phyloP scores from a whole-genome alignment of 1,140 invertebrate genomes.

The Cotesia typhae region DNA sequence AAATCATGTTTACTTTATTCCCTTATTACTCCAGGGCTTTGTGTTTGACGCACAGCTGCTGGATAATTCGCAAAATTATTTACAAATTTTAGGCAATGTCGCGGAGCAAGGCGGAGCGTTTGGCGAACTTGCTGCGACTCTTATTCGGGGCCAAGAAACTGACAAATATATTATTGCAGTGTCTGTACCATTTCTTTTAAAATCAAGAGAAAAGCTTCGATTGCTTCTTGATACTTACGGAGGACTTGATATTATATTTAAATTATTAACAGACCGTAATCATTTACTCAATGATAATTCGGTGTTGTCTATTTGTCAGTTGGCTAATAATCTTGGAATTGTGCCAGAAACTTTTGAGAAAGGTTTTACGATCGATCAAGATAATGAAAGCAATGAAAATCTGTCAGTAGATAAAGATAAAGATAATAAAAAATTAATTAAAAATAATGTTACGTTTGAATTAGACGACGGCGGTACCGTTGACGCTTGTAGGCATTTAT shows the following conservation, averaged over 20 bases:
- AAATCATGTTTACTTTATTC: slow-evolving; percentile 55
- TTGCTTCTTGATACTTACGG: slow-evolving; percentile 51
- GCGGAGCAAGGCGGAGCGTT: slow-evolving; percentile 55
- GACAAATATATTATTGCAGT: slow-evolving; percentile 54
- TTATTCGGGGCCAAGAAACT: slow-evolving; percentile 51
- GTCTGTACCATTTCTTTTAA: slow-evolving; percentile 60
- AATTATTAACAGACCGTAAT: slow-evolving; percentile 42
- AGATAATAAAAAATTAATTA: neutral
- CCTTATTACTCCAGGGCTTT: slow-evolving; percentile 58
- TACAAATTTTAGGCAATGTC: slow-evolving; percentile 41
- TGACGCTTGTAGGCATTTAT: slow-evolving; percentile 68
- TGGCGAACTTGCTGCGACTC: slow-evolving; percentile 51
- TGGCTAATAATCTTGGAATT: slow-evolving; percentile 52
- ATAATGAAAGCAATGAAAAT: neutral
- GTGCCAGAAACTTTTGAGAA: slow-evolving; percentile 44
- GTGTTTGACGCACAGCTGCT: slow-evolving; percentile 57
- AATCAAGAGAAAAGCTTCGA: slow-evolving; percentile 46
- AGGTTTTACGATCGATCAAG: neutral
- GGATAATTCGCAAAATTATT: slow-evolving; percentile 49
- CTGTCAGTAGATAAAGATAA: neutral
- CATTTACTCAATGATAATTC: slow-evolving; percentile 54
- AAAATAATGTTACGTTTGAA: slow-evolving; percentile 67
- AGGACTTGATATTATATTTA: slow-evolving; percentile 55
- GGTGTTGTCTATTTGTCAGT: slow-evolving; percentile 54
- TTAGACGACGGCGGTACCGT: slow-evolving; percentile 72